Conservation (phyloP, 2,113 vertebrate species). For the Stomatorhinus ivindoensis region DNA sequence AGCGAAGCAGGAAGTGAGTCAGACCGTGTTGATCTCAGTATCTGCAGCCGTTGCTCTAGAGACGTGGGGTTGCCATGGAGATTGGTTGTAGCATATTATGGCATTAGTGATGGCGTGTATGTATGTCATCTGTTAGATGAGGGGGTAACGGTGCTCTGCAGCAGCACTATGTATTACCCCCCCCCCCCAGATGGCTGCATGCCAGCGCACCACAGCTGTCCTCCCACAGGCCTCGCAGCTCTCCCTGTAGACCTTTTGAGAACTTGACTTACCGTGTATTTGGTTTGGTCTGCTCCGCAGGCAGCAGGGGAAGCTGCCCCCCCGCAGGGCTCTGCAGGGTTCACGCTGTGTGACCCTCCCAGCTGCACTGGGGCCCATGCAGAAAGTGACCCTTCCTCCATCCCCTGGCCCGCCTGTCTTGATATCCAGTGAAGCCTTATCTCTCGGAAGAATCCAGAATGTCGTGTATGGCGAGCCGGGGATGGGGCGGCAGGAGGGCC, state of each 20-base stretch:
- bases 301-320: not conserved
- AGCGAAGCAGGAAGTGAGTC: conserved; percentile 64
- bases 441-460: not conserved
- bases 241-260: not conserved
- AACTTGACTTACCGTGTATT: not conserved
- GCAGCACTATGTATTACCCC: not conserved
- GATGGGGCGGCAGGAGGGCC: not conserved
- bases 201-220: not conserved
- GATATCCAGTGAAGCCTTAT: not conserved
- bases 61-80: conserved; percentile 52
- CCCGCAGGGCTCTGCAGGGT: not conserved
- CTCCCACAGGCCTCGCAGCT: not conserved
- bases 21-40: conserved; percentile 52
- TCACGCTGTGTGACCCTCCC: not conserved
- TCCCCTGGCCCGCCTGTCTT: not conserved
- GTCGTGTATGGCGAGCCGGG: not conserved
- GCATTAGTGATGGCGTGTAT: not conserved
- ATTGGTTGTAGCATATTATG: conserved; percentile 54
- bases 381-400: not conserved
- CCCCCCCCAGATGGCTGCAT: not conserved
- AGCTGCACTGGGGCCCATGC: not conserved
- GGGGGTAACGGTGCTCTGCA: not conserved
- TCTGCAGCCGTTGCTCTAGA: conserved; percentile 51
- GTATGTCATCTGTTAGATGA: conserved; percentile 12
- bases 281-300: not conserved